A percentile compares a stretch with the other conserved stretches of the same genome.
Conservation (phyloP, 2,113 vertebrate species). For the Indri indri region DNA sequence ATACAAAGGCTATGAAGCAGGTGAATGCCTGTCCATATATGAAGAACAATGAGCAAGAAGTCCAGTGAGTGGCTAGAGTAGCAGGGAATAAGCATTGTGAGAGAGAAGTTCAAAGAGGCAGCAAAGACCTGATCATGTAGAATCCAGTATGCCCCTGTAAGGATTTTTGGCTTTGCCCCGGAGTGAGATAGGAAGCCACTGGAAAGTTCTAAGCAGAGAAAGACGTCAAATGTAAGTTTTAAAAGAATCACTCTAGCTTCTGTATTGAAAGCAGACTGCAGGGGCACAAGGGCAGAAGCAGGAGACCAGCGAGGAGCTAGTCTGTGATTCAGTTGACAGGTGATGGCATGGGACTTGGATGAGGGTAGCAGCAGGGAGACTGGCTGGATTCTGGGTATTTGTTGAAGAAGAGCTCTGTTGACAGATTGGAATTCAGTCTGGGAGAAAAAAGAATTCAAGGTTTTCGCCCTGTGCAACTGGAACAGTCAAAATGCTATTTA, state of each 20-base stretch:
- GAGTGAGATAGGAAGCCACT: not conserved
- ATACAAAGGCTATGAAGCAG: not conserved
- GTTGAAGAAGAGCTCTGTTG: not conserved
- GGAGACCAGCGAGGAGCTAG: not conserved
- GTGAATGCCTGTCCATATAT: accelerated
- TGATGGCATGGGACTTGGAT: not conserved
- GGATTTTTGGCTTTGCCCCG: not conserved
- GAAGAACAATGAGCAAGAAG: not conserved
- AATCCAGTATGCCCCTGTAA: not conserved
- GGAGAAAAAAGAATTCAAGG: not conserved
- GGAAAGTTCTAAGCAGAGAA: not conserved
- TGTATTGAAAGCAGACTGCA: not conserved
- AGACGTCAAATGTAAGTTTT: not conserved
- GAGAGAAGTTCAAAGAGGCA: not conserved
- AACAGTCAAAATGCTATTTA: not conserved
- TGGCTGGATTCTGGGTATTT: not conserved
- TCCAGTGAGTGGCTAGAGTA: not conserved
- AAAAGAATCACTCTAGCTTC: not conserved
- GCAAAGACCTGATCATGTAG: not conserved
- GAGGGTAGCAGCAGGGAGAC: not conserved
- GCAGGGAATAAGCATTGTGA: not conserved
- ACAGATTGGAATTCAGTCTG: not conserved
- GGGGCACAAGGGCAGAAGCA: not conserved
- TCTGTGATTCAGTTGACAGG: not conserved
- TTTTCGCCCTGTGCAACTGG: not conserved